Evolutionary conservation across 2,888 invertebrate species (phyloP), one percentile per base, ranked within the genome.

Genomic region (Elegia similella): DNA sequence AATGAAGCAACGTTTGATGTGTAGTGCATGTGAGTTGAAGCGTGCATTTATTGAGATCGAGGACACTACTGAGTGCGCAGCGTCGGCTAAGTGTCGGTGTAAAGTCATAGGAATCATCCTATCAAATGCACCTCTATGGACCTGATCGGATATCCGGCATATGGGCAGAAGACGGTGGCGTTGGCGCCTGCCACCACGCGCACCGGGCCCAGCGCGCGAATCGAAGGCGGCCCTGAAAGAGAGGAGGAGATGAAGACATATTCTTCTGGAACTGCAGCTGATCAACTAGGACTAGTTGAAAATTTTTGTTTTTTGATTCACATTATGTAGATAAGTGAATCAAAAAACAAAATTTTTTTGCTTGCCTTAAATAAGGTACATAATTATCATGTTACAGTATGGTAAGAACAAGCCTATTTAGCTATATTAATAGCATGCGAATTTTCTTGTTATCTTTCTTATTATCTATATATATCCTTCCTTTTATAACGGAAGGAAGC

Each of bases 91-190:
- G 38, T 42, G 23, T 56, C 34, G 29, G 55, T 56, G 29, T 53
- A 54, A 30, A 17, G 57, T 66, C 63, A 73, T 67, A 76, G 80
- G 76, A 80, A 82, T 82, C 71, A 80, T 80, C 78, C 76, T 81
- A 82, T 72, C 76, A 75, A 82, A 88, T 88, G 88, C 88, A 88
- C 88, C 88, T 88, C 84, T 87, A 88, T 87, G 79, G 86, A 92
- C 77, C 94, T 93, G 83, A 97, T 95, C 69, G 97, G 97, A 92
- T 96, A 96, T 73, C 97, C 97, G 57, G 96, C 95, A 84, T 96
- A 97, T 73, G 96, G 96, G 89, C 97, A 97, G 75, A 94, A 93
- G 69, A 97, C 91, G 64, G 94, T 93, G 67, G 95, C 93, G 82
- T 95, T 94, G 69, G 94, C 93, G 54, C 95, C 95, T 54, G 96